Evolutionary conservation across 2,888 invertebrate genomes (phyloP), one percentile per base, ranked within the genome.

Genomic region (Thecocarcelia acutangulata): DNA sequence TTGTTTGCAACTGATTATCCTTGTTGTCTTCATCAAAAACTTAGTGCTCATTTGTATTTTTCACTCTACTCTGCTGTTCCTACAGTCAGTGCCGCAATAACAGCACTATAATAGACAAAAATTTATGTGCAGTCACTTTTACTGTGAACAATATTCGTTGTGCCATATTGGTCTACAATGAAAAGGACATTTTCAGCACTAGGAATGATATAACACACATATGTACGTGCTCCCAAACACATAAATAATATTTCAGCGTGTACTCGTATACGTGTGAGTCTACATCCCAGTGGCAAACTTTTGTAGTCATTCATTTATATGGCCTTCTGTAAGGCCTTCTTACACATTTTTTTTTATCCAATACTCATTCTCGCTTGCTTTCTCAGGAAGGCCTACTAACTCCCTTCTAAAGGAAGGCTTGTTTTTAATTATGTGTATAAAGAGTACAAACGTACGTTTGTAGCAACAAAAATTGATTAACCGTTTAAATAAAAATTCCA

Each of bases 1-100:
- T 28, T 50, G 50, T 59, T 40, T 70, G 50, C 40, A 50, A 48
- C 37, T 40, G 50, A 72, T 59, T 72, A 72, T 48, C 70, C 70
- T 59, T 59, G 50, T 52, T 72, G 40, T 70, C 40, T 19, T 24
- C 24, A 42, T 40, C 24, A 28, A 52, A 19, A 21, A 42, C 5
- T 61, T 59, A 40, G 17, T 50, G 24, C 17, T 46, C 17, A 8
- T 61, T 17, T 56, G 37, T 17, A 13, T 56, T 40, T 40, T 40
- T 24, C 21, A n/a, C 17, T 24, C 28, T 24, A 15, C 44, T 37
- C 46, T 63, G 24, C 37, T 46, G 21, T 37, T 48, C 4, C 15
- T 61, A 9, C 40, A 42, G n/a, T 13, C 40, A 42, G n/a, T 13
- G 46, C 28, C 6, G n/a, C 59, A 72, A 61, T 21, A 61, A 61